These are phyloP conservation scores for Clamator glandarius DNA, from an alignment of 2,797 vertebrate genomes.

Conservation along the genomic window DNA sequence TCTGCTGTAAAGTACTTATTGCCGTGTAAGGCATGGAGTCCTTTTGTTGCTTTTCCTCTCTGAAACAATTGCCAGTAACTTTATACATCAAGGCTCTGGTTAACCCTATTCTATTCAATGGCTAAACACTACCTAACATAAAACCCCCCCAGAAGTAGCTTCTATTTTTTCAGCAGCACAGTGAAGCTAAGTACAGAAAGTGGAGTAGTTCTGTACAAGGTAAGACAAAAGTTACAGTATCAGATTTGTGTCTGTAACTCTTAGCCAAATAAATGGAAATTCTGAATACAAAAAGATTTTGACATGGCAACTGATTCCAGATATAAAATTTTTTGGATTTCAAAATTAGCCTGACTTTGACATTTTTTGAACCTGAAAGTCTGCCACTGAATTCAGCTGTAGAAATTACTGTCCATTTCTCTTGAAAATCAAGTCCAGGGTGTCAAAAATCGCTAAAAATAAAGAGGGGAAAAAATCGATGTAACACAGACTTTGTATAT, in stretches of 20 bases:
- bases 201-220: not conserved
- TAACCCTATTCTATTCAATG: not conserved
- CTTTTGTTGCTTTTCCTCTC: not conserved
- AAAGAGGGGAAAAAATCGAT: not conserved
- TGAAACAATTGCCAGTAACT: not conserved
- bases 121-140: not conserved
- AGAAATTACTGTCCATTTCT: not conserved
- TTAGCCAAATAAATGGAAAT: not conserved
- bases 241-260: not conserved
- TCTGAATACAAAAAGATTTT: not conserved
- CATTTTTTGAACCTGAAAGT: not conserved
- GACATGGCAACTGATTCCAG: not conserved
- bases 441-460: not conserved
- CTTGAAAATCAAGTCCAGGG: not conserved
- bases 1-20: not conserved
- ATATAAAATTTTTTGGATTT: not conserved
- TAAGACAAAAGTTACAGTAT: not conserved
- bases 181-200: not conserved
- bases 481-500: not conserved
- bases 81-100: not conserved
- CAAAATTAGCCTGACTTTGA: not conserved
- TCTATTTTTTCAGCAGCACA: not conserved
- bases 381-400: not conserved
- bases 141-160: not conserved
- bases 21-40: not conserved